Evolutionary conservation across 2,888 invertebrate species (phyloP).

Genomic region (Creontiades dilutus): DNA sequence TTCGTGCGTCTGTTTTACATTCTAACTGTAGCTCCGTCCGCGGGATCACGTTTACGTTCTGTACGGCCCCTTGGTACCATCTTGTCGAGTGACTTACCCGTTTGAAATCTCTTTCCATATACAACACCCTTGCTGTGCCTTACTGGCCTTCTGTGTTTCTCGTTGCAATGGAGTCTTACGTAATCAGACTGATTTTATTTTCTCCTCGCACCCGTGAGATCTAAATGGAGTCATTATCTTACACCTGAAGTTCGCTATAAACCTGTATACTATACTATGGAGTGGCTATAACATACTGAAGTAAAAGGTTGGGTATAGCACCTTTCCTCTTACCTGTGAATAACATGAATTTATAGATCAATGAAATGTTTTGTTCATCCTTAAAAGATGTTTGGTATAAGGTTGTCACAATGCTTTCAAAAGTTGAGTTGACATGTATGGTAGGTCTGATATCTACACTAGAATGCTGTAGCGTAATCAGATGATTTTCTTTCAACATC

Average conservation of each 20-base stretch:
- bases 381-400: no score
- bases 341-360: no score
- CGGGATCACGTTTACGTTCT: conserved; percentile 62
- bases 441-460: no score
- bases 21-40: conserved; percentile 57
- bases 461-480: no score
- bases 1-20: conserved; percentile 64
- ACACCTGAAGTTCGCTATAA: neutral
- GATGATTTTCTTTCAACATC: no score
- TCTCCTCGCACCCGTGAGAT: neutral
- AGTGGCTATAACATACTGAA: neutral
- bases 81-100: conserved; percentile 36
- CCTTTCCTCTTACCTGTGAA: no score
- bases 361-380: no score
- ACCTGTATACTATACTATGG: neutral
- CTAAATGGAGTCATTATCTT: neutral
- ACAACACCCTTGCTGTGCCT: neutral
- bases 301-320: no score
- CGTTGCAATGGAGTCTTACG: neutral
- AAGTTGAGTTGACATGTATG: no score
- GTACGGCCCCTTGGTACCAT: conserved; percentile 4
- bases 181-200: neutral
- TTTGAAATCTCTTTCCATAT: conserved; percentile 43
- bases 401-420: no score
- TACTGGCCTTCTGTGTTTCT: neutral